Evolutionary conservation across 1,140 invertebrate genomes (phyloP).

Genomic region (Ptiloglossa arizonensis): DNA sequence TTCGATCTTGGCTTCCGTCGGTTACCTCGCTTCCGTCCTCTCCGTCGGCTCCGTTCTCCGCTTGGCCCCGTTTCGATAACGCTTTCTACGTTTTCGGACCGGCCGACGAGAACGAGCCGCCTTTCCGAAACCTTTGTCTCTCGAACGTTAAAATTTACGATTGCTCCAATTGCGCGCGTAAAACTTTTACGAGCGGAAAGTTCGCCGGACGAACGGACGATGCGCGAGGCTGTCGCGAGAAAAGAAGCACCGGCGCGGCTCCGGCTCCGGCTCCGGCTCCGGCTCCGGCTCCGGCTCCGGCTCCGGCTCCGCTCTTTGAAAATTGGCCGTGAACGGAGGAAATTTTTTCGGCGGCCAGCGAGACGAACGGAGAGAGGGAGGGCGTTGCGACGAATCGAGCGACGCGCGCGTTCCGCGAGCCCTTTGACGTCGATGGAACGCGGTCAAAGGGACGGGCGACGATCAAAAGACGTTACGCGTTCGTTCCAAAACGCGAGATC

Average conservation of each 20-base stretch:
- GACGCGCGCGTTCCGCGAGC: too few species aligned
- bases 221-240: slow-evolving; percentile 1
- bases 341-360: not conserved
- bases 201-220: slow-evolving; percentile 6
- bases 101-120: not conserved
- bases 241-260: not conserved
- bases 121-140: not conserved
- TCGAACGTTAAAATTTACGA: slow-evolving; percentile 21
- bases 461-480: not conserved
- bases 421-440: not conserved
- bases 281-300: too few species aligned
- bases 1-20: slow-evolving; percentile 21
- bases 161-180: slow-evolving; percentile 26
- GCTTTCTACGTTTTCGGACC: too few species aligned
- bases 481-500: not conserved
- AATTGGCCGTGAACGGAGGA: not conserved
- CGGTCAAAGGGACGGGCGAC: not conserved
- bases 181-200: slow-evolving; percentile 40
- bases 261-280: too few species aligned
- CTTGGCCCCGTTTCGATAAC: not conserved
- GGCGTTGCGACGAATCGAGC: too few species aligned
- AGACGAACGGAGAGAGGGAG: too few species aligned
- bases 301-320: too few species aligned
- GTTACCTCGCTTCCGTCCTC: too few species aligned
- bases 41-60: slow-evolving; percentile 2